Evolutionary conservation across 2,113 vertebrate species (phyloP).

Genomic region (Noturus placidus): DNA sequence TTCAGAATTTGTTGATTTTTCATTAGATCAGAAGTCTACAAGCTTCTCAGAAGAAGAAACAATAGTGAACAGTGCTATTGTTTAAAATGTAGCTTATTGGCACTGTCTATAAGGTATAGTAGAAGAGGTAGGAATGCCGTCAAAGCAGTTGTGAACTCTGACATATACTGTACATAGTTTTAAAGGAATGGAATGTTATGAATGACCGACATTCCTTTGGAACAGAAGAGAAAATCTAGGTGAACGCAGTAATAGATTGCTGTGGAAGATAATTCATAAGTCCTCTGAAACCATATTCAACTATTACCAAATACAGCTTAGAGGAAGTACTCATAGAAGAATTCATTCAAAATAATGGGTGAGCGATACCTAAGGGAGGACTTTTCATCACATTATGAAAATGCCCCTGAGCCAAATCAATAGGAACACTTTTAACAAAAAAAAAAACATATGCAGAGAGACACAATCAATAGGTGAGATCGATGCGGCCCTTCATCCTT

Average conservation of each 20-base stretch:
- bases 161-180: not conserved
- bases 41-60: not conserved
- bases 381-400: slow-evolving; percentile 37
- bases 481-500: slow-evolving; percentile 27
- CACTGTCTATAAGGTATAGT: not conserved
- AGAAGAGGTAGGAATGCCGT: slow-evolving; percentile 14
- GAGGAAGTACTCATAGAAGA: not conserved
- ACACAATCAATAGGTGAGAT: slow-evolving; percentile 44
- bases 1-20: not conserved
- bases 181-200: slow-evolving; percentile 1
- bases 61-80: not conserved
- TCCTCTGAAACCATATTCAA: not conserved
- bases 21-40: not conserved
- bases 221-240: not conserved
- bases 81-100: not conserved
- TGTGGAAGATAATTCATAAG: not conserved
- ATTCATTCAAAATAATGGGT: not conserved
- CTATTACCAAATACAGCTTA: not conserved
- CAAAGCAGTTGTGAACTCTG: slow-evolving; percentile 8
- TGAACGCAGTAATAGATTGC: not conserved
- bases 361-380: not conserved
- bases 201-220: slow-evolving; percentile 30
- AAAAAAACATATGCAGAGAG: slow-evolving; percentile 31
- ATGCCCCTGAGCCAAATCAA: slow-evolving; percentile 31
- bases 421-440: slow-evolving; percentile 32